These are phyloP conservation scores for Macroglossus sobrinus DNA, from an alignment of 2,113 vertebrate species.

Conservation along the genomic window DNA sequence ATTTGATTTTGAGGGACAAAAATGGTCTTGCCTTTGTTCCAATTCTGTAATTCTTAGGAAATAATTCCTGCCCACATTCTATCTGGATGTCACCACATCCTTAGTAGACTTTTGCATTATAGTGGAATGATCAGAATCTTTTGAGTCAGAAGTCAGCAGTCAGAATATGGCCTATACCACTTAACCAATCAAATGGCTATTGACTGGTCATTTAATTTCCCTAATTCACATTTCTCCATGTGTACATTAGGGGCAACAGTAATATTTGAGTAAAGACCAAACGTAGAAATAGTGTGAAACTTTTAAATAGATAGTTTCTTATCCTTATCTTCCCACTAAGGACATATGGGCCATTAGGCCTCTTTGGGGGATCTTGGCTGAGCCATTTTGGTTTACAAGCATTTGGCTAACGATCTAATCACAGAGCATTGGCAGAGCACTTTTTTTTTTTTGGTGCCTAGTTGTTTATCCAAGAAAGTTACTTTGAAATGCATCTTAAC, in stretches of 20 bases:
- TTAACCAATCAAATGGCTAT: not conserved
- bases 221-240: not conserved
- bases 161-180: not conserved
- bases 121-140: not conserved
- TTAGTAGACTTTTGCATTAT: not conserved
- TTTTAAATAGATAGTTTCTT: not conserved
- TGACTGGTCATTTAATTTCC: not conserved
- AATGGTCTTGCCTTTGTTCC: not conserved
- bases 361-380: not conserved
- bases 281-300: not conserved
- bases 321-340: not conserved
- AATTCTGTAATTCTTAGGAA: not conserved
- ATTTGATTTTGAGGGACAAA: not conserved
- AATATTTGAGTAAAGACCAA: not conserved
- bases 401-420: not conserved
- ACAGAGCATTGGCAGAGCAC: not conserved
- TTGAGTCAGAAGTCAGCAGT: not conserved
- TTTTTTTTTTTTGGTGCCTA: not conserved
- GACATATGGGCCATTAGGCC: not conserved
- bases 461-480: constrained; percentile 23
- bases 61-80: not conserved
- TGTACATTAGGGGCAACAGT: not conserved
- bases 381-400: not conserved
- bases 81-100: not conserved
- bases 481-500: constrained; percentile 25